phyloP scores from a whole-genome alignment of 2,888 invertebrate species.

The Fragum fragum region DNA sequence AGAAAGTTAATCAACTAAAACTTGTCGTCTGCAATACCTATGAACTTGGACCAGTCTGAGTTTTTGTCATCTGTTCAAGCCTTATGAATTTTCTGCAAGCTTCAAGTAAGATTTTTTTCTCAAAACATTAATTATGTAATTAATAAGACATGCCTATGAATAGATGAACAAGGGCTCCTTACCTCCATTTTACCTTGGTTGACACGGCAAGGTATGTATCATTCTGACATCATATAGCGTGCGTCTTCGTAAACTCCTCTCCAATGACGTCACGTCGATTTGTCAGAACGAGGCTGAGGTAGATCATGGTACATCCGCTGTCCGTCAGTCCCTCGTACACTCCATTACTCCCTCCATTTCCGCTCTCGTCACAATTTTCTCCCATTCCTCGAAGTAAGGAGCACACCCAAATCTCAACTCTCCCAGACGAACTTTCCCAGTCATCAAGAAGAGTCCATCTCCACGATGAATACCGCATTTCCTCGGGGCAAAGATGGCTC shows the following conservation, averaged over 20 bases:
- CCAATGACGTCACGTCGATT: slow-evolving; percentile 49
- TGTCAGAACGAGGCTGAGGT: slow-evolving; percentile 59
- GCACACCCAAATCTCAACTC: slow-evolving; percentile 75
- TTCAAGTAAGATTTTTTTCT: no score
- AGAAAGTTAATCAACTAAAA: no score
- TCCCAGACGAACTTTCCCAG: slow-evolving; percentile 78
- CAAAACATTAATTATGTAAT: no score
- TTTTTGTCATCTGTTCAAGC: no score
- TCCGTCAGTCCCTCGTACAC: slow-evolving; percentile 66
- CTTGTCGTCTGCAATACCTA: no score
- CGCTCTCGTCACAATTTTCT: slow-evolving; percentile 65
- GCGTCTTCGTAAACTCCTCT: slow-evolving; percentile 17
- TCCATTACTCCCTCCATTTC: slow-evolving; percentile 66
- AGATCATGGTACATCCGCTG: slow-evolving; percentile 46
- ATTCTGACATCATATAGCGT: slow-evolving; percentile 4
- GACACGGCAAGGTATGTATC: not conserved
- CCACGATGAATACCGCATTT: slow-evolving; percentile 75
- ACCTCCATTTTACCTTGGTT: not conserved
- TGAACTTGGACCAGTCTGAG: no score
- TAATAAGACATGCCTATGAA: not conserved
- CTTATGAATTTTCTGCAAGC: no score
- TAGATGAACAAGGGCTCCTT: no score
- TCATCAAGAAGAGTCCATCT: slow-evolving; percentile 77
- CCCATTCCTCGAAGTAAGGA: slow-evolving; percentile 79
- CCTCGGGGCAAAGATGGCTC: slow-evolving; percentile 71